Base-by-base conservation (phyloP, 2,797 vertebrate species). In the Myotis daubentonii region DNA sequence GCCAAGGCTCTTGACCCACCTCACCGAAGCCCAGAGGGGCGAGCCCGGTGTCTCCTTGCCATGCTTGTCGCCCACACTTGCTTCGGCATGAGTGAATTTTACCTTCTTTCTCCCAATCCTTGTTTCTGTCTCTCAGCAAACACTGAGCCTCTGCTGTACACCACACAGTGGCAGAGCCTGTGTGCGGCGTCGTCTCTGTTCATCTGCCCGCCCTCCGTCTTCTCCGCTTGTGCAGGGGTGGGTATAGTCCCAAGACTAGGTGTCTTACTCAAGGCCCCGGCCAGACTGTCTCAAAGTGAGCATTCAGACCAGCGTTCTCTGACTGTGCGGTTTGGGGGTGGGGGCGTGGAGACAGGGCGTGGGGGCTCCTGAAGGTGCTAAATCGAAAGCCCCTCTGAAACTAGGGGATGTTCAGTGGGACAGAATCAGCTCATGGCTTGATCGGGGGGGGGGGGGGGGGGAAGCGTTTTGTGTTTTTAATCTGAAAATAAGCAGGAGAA, bases 401-500 rank as follows among this genome's bases (percentile, higher is more conserved):
- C 44, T 79, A 49, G 12, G 41, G 30, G 12, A 8, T 68, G 28
- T 68, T 66, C 62, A 9, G 3, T n/a, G 8, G n/a, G 44, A 51
- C 53, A 76, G 55, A 87, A 70, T n/a, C 30, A 41, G 47, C 55
- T 74, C 15, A 6, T 51, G 71, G 91, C 49, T 55, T n/a, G 23
- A 74, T 74, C 25, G 3, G 78, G 25, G 41, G 15, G 1, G 19
- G 66, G 15, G 3, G 78, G 25, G 41, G 15, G 1, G 19, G 66
- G 15, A 65, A 25, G 11, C 20, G 49, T 41, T 83, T 89, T 68
- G 22, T 16, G n/a, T 53, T 83, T 75, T 88, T 8, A 74, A 71
- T 53, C 30, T 36, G 72, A 91, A 96, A 87, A 82, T 47, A 91
- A 82, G 16, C 20, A 57, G 78, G 71, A 36, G 51, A 28, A 49